These are phyloP conservation scores for Lontra canadensis DNA, from an alignment of 2,113 vertebrate species.

Conservation along the genomic window DNA sequence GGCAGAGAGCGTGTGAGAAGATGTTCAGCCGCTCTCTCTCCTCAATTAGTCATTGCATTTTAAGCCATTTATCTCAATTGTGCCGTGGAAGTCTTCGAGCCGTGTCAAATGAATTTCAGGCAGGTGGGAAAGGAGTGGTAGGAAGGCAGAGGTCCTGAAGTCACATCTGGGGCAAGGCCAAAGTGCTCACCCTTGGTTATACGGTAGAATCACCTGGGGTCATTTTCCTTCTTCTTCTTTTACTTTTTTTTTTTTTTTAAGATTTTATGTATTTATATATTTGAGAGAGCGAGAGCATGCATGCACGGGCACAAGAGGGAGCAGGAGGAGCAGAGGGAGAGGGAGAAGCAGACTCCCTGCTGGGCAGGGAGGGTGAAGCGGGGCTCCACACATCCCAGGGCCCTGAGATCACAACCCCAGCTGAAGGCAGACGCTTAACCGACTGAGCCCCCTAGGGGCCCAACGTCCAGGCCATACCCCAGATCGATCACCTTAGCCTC, in stretches of 20 bases:
- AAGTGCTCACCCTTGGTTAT: neutral
- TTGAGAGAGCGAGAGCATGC: neutral
- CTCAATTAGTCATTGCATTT: neutral
- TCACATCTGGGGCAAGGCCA: neutral
- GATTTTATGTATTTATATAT: neutral
- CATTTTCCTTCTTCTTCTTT: neutral
- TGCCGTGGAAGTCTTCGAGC: neutral
- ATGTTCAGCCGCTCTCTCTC: neutral
- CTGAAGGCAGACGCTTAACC: neutral
- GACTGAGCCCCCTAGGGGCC: neutral
- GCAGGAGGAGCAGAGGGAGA: neutral
- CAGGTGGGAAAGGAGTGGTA: neutral
- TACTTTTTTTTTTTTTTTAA: neutral
- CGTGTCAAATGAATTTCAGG: neutral
- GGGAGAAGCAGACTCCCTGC: neutral
- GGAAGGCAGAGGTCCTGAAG: neutral
- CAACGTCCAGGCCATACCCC: neutral
- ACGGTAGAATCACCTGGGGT: neutral
- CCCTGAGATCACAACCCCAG: no score
- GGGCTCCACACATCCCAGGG: no score
- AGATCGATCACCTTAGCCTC: neutral
- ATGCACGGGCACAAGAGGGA: fast-evolving
- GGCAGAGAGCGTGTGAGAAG: neutral
- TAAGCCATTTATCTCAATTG: neutral
- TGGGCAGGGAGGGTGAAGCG: neutral